Percentiles rank a stretch among this genome's conserved stretches.
Conservation (phyloP, 2,797 vertebrate species). For the Pampus argenteus region DNA sequence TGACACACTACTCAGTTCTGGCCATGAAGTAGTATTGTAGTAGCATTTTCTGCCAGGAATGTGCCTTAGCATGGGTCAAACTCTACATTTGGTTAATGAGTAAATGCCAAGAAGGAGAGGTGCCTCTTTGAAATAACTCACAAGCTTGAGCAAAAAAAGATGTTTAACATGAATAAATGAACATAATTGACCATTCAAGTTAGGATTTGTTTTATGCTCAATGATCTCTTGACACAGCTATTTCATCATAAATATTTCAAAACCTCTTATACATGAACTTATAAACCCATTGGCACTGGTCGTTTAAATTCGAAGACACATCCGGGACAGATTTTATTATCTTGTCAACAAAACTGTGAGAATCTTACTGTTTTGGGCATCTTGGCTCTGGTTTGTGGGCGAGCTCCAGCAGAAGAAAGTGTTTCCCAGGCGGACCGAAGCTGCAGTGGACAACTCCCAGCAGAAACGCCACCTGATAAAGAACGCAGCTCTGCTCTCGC, state of each 20-base stretch:
- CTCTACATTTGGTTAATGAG: conserved; percentile 81
- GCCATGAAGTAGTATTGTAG: conserved; percentile 14
- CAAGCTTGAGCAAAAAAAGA: neutral
- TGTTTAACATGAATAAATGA: conserved; percentile 5
- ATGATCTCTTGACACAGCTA: too few species aligned
- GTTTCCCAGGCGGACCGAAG: conserved; percentile 62
- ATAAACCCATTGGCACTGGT: neutral
- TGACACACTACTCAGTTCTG: neutral
- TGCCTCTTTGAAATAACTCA: conserved; percentile 36
- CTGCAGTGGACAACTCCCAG: conserved; percentile 68
- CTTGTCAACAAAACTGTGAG: neutral
- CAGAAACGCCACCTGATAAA: conserved; percentile 72
- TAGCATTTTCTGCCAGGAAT: conserved; percentile 47
- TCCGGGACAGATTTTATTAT: conserved; percentile 12
- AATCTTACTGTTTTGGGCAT: conserved; percentile 86
- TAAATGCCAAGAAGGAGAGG: conserved; percentile 63
- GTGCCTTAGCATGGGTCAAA: conserved; percentile 72
- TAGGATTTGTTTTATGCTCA: neutral
- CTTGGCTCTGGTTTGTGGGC: conserved; percentile 55
- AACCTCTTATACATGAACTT: neutral
- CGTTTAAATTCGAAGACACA: conserved; percentile 9
- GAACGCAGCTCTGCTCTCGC: conserved; percentile 44
- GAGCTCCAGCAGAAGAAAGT: conserved; percentile 58
- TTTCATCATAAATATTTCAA: neutral
- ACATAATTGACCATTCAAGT: neutral